These are phyloP conservation scores for Peromyscus melanophrys DNA, from an alignment of 2,797 vertebrate species.

Conservation along the genomic window DNA sequence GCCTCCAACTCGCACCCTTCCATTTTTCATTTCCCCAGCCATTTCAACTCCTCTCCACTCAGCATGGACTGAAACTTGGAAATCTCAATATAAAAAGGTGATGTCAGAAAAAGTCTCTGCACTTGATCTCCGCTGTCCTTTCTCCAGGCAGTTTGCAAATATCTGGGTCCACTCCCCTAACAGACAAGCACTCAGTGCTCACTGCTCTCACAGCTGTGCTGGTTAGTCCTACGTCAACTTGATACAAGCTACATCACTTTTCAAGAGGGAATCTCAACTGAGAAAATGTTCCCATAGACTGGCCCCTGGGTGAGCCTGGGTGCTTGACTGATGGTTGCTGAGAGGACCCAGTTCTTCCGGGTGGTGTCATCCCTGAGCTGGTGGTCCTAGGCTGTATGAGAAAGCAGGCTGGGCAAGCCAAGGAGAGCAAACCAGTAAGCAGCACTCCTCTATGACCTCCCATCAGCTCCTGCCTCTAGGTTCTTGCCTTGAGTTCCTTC, in stretches of 20 bases:
- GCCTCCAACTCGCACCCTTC: not conserved
- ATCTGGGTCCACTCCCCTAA: not conserved
- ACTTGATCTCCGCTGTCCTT: not conserved
- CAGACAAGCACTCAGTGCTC: not conserved
- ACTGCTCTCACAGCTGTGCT: not conserved
- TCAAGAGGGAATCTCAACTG: not conserved
- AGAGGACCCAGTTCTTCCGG: not conserved
- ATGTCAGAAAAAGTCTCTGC: not conserved
- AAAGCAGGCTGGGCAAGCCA: not conserved
- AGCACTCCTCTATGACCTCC: not conserved
- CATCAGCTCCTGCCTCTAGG: not conserved
- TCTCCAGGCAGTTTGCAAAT: not conserved
- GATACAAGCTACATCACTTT: not conserved
- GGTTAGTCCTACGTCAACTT: not conserved
- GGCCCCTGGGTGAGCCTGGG: not conserved
- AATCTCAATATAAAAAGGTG: not conserved
- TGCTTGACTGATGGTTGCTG: not conserved
- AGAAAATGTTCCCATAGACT: not conserved
- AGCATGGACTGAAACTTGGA: not conserved
- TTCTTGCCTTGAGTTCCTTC: not conserved
- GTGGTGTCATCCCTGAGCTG: not conserved
- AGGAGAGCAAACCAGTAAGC: not conserved
- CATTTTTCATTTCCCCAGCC: not conserved
- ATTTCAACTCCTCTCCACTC: not conserved
- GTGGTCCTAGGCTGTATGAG: not conserved